Conservation (phyloP, 2,797 vertebrate species). For the Nannoperca australis region DNA sequence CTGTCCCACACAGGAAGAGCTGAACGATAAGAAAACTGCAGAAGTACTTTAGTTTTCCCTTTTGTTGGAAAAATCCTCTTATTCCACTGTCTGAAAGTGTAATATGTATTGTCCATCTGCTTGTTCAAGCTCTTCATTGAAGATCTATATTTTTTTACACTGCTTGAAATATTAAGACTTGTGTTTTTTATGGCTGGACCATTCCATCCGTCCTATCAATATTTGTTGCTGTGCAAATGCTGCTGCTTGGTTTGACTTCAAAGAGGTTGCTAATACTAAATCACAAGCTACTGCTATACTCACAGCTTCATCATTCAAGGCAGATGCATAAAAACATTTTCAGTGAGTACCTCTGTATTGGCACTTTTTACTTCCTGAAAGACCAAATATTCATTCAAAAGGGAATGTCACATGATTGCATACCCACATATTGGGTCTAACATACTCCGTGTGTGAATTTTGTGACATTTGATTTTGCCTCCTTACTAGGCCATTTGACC, state of each 20-base stretch:
- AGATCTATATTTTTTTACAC: too few species aligned
- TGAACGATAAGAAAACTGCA: conserved; percentile 5
- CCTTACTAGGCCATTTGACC: background rate
- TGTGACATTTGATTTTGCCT: background rate
- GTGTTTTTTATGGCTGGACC: background rate
- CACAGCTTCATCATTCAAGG: conserved; percentile 11
- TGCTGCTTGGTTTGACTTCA: conserved; percentile 39
- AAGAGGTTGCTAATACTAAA: conserved; percentile 14
- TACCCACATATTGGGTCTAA: background rate
- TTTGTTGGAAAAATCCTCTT: background rate
- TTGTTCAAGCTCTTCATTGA: background rate
- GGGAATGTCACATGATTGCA: background rate
- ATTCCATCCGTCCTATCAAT: background rate
- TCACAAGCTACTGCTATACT: background rate
- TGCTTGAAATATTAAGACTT: background rate
- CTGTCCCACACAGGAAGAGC: conserved; percentile 16
- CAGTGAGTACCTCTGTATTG: background rate
- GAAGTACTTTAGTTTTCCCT: background rate
- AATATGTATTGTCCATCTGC: background rate
- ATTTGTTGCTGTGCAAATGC: conserved; percentile 13
- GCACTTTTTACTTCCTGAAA: conserved; percentile 14
- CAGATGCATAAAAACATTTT: conserved; percentile 4
- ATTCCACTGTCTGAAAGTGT: background rate
- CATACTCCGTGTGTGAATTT: background rate
- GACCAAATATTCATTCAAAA: background rate